Evolutionary conservation across 2,797 vertebrate species (phyloP).

Genomic region (Sebastes baramenuke): DNA sequence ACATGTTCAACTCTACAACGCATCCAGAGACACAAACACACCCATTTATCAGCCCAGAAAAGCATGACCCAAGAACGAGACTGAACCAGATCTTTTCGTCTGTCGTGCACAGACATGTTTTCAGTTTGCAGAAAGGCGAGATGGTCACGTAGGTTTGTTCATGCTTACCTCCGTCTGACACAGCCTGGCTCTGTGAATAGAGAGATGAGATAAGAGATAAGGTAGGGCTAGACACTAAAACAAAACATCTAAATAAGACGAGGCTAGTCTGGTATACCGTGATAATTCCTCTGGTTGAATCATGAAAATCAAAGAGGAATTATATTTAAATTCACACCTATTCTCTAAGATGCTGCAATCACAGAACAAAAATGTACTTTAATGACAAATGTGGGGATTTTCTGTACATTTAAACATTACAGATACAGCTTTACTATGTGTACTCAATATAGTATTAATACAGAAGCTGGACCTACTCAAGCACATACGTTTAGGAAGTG

Average conservation of each 20-base stretch:
- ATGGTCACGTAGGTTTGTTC: slow-evolving; percentile 6
- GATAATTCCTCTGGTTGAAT: background rate
- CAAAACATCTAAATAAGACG: background rate
- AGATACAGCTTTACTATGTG: background rate
- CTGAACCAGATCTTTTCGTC: slow-evolving; percentile 37
- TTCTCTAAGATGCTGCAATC: background rate
- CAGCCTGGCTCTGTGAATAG: slow-evolving; percentile 88
- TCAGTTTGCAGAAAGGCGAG: slow-evolving; percentile 8
- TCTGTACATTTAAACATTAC: background rate
- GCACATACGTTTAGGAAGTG: slow-evolving; percentile 41
- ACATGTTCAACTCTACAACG: slow-evolving; percentile 89
- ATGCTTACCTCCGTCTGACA: slow-evolving; percentile 95
- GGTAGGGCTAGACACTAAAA: background rate
- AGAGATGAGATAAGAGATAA: slow-evolving; percentile 53
- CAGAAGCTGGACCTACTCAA: background rate
- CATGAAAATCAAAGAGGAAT: background rate
- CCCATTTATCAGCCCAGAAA: slow-evolving; percentile 43
- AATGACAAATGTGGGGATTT: background rate
- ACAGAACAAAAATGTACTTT: background rate
- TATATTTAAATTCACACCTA: background rate
- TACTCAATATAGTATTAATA: background rate
- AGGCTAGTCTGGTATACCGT: background rate
- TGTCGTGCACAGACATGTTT: slow-evolving; percentile 62
- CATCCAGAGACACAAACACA: slow-evolving; percentile 51
- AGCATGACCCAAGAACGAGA: slow-evolving; percentile 21